phyloP scores from a whole-genome alignment of 2,113 vertebrate genomes.

The Mixornis gularis region DNA sequence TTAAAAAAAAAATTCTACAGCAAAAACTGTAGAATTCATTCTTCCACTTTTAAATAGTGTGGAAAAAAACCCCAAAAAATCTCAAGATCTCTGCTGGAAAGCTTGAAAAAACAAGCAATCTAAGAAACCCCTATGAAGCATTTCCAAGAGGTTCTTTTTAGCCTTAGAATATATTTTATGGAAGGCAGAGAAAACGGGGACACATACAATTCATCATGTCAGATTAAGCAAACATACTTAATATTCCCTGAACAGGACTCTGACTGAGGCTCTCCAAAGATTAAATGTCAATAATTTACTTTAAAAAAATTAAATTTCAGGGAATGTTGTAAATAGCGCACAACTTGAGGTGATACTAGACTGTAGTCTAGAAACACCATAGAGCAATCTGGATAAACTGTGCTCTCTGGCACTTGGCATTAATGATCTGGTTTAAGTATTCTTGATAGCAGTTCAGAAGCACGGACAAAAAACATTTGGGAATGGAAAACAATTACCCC shows the following conservation, averaged over 20 bases:
- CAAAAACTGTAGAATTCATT: neutral
- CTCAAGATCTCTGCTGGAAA: neutral
- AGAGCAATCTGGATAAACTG: neutral
- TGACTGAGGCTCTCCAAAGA: constrained; percentile 21
- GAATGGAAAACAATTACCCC: constrained; percentile 25
- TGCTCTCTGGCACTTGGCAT: constrained; percentile 13
- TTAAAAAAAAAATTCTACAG: neutral
- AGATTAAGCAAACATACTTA: constrained; percentile 36
- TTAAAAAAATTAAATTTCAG: neutral
- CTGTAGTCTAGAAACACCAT: constrained; percentile 21
- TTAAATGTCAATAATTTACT: neutral
- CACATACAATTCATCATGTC: neutral
- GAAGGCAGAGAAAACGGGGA: constrained; percentile 7
- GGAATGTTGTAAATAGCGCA: neutral
- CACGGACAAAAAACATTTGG: constrained; percentile 39
- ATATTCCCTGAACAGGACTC: constrained; percentile 27
- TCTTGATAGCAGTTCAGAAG: constrained; percentile 56
- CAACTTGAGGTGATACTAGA: constrained; percentile 21
- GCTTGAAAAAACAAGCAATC: neutral
- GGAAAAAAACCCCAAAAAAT: neutral
- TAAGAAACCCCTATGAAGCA: neutral
- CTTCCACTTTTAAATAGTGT: neutral
- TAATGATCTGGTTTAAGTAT: constrained; percentile 2
- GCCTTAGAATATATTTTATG: constrained; percentile 7
- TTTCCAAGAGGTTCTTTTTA: constrained; percentile 45